These are phyloP conservation scores for Dicranocentrus wangi DNA, from an alignment of 2,888 invertebrate genomes.

Conservation along the genomic window DNA sequence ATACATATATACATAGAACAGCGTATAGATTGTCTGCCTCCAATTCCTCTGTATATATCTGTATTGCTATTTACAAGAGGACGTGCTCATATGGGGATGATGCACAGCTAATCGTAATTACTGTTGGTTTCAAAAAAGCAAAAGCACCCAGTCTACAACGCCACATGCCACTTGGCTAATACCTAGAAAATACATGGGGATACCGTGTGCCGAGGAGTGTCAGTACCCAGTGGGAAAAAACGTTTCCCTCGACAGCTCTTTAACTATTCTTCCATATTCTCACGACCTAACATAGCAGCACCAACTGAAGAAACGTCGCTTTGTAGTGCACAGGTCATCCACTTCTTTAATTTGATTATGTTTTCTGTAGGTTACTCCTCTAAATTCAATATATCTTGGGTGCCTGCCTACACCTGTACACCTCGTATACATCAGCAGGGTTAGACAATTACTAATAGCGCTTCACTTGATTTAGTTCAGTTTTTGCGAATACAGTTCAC, in stretches of 20 bases:
- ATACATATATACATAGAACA: slow-evolving; percentile 11
- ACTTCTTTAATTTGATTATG: slow-evolving; percentile 60
- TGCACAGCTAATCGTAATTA: slow-evolving; percentile 53
- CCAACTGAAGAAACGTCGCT: neutral
- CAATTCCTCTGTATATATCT: neutral
- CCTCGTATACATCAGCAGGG: too few species aligned
- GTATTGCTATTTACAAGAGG: neutral
- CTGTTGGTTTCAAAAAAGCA: slow-evolving; percentile 41
- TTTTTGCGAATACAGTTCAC: too few species aligned
- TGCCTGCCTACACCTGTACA: too few species aligned
- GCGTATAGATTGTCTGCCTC: neutral
- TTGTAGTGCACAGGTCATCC: slow-evolving; percentile 55
- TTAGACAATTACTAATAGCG: neutral
- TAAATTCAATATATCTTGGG: slow-evolving; percentile 31
- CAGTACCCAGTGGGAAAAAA: slow-evolving; percentile 39
- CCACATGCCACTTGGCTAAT: neutral
- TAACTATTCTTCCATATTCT: slow-evolving; percentile 58
- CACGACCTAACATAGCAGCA: slow-evolving; percentile 48
- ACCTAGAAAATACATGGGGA: slow-evolving; percentile 18
- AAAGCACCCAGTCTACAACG: slow-evolving; percentile 33
- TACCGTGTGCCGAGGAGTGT: neutral
- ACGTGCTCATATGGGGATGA: slow-evolving; percentile 8
- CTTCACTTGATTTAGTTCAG: too few species aligned
- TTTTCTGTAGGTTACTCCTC: slow-evolving; percentile 42
- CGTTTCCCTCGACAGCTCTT: slow-evolving; percentile 24